Evolutionary conservation across 2,888 invertebrate genomes (phyloP).

Genomic region (Melanostoma scalare): DNA sequence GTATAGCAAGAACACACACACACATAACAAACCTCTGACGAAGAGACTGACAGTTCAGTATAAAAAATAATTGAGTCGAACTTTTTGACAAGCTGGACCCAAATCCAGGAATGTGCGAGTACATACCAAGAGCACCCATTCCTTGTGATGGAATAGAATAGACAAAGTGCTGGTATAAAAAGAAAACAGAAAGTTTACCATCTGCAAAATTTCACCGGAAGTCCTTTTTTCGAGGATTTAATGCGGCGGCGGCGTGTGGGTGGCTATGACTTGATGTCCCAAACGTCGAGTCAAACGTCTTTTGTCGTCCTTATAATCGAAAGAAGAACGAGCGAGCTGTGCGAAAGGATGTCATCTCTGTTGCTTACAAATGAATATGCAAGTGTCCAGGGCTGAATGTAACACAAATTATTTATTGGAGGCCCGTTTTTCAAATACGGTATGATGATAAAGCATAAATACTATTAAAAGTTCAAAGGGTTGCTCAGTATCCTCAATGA

Average conservation of each 20-base stretch:
- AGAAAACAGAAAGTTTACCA: constrained; percentile 55
- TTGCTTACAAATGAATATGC: neutral
- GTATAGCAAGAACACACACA: constrained; percentile 28
- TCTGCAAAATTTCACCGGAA: constrained; percentile 70
- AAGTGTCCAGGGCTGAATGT: neutral
- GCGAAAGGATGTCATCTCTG: constrained; percentile 49
- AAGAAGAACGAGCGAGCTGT: constrained; percentile 21
- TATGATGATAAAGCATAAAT: neutral
- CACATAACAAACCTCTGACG: constrained; percentile 47
- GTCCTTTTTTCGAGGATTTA: constrained; percentile 36
- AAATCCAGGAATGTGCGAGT: constrained; percentile 32
- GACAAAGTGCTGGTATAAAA: constrained; percentile 8
- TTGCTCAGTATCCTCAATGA: too few relatives aligned
- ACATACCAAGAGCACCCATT: neutral
- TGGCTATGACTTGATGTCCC: constrained; percentile 49
- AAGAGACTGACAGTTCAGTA: constrained; percentile 64
- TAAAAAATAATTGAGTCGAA: constrained; percentile 71
- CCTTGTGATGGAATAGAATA: neutral
- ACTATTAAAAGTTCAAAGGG: too few relatives aligned
- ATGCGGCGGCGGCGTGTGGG: neutral
- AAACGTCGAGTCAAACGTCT: constrained; percentile 71
- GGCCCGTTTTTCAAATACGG: neutral
- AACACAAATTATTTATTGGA: too few relatives aligned
- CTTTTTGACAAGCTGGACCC: constrained; percentile 70
- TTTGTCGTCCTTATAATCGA: constrained; percentile 60